A percentile compares a stretch with the other conserved stretches of the same genome.
Conservation (phyloP, 2,113 vertebrate species). For the Cervus canadensis region DNA sequence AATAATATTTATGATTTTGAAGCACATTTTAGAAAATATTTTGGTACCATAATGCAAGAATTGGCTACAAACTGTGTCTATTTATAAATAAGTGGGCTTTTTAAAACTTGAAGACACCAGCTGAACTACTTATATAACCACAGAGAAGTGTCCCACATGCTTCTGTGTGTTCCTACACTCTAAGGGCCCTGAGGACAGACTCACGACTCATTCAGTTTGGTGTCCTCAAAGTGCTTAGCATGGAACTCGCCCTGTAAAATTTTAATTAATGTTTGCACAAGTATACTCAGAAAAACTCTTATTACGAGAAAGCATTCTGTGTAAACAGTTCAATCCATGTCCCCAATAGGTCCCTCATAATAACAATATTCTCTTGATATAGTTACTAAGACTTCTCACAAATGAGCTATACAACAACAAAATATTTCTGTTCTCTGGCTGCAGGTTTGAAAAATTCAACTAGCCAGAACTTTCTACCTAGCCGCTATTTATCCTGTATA, state of each 20-base stretch:
- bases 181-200: background rate
- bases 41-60: background rate
- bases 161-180: background rate
- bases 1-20: background rate
- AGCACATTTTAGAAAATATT: conserved; percentile 6
- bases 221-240: background rate
- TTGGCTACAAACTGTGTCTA: background rate
- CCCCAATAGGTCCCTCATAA: background rate
- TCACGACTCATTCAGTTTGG: background rate
- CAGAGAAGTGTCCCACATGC: background rate
- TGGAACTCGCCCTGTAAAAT: background rate
- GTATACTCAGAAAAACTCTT: background rate
- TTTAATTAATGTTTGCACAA: background rate
- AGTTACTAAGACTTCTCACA: background rate
- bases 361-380: background rate
- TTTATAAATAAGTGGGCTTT: background rate
- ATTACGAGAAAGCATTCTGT: background rate
- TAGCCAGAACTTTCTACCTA: background rate
- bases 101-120: background rate
- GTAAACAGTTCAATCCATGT: background rate
- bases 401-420: background rate
- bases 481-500: background rate
- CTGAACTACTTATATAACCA: background rate
- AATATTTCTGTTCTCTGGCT: background rate
- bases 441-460: background rate